A percentile compares a stretch with the other conserved stretches of the same genome.
These are phyloP conservation scores for Oryzias curvinotus DNA, from an alignment of 2,113 vertebrate genomes.

Conservation along the genomic window DNA sequence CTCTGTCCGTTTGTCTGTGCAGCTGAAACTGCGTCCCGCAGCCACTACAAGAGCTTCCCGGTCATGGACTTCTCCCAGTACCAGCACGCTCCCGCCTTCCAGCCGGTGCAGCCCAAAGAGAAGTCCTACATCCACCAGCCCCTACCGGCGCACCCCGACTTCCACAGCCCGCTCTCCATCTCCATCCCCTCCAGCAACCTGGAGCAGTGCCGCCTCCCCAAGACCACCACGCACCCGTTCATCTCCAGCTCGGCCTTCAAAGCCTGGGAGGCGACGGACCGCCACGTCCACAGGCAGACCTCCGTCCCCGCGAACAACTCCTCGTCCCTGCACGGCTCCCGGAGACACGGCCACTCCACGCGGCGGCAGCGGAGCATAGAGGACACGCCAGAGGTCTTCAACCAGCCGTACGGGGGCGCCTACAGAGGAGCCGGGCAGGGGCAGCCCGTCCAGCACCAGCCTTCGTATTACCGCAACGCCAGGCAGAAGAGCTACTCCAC, in stretches of 20 bases:
- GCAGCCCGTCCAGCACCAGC: constrained; percentile 41
- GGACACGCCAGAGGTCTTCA: constrained; percentile 79
- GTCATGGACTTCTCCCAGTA: constrained; percentile 77
- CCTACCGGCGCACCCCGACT: constrained; percentile 52
- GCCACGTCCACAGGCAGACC: constrained; percentile 71
- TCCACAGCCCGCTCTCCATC: constrained; percentile 77
- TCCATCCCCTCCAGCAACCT: constrained; percentile 73
- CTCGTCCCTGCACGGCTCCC: constrained; percentile 56
- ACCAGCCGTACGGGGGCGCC: constrained; percentile 57
- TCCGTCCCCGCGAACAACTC: constrained; percentile 67
- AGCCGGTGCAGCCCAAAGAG: constrained; percentile 75
- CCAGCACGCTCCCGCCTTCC: constrained; percentile 74
- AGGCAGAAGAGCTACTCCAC: constrained; percentile 80
- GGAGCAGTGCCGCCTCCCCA: constrained; percentile 74
- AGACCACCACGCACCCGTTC: constrained; percentile 73
- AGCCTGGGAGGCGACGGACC: constrained; percentile 73
- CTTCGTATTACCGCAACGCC: constrained; percentile 59
- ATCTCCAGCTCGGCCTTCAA: constrained; percentile 74
- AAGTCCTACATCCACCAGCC: constrained; percentile 72
- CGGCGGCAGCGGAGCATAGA: constrained; percentile 83
- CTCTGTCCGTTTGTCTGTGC: not conserved
- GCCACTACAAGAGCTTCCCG: constrained; percentile 86
- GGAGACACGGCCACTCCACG: constrained; percentile 69
- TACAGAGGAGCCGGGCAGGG: constrained; percentile 41
- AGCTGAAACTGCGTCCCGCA: constrained; percentile 77